Evolutionary conservation across 2,888 invertebrate species (phyloP).

Genomic region (Tipula vernalis): DNA sequence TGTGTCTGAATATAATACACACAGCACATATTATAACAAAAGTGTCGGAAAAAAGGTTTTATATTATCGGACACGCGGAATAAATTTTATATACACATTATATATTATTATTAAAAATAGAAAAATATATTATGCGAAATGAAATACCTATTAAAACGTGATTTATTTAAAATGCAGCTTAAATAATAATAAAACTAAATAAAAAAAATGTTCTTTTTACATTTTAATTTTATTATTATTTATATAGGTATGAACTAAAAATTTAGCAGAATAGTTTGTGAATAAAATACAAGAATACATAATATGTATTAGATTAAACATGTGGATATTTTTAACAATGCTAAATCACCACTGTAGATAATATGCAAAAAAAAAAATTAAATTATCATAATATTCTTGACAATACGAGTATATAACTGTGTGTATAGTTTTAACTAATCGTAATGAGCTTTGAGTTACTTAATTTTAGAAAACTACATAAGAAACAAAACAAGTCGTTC

Average conservation of each 20-base stretch:
- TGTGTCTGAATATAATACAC: background rate
- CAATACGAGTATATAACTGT: background rate
- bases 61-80: background rate
- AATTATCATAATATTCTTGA: background rate
- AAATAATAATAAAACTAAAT: background rate
- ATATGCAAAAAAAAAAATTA: background rate
- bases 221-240: background rate
- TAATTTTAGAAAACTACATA: background rate
- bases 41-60: background rate
- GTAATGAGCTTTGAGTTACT: background rate
- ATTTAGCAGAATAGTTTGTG: background rate
- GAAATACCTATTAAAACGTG: slow-evolving; percentile 4
- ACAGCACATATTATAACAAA: background rate
- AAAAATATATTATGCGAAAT: background rate
- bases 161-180: background rate
- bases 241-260: background rate
- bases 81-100: background rate
- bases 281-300: background rate
- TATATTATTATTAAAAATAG: background rate
- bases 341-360: background rate
- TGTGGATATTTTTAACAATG: background rate
- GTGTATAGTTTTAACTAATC: background rate
- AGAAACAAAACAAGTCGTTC: background rate
- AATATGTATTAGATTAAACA: background rate
- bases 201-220: background rate